A percentile compares a stretch with the other conserved stretches of the same genome.
phyloP scores from a whole-genome alignment of 2,113 vertebrate species.

The Garra rufa region DNA sequence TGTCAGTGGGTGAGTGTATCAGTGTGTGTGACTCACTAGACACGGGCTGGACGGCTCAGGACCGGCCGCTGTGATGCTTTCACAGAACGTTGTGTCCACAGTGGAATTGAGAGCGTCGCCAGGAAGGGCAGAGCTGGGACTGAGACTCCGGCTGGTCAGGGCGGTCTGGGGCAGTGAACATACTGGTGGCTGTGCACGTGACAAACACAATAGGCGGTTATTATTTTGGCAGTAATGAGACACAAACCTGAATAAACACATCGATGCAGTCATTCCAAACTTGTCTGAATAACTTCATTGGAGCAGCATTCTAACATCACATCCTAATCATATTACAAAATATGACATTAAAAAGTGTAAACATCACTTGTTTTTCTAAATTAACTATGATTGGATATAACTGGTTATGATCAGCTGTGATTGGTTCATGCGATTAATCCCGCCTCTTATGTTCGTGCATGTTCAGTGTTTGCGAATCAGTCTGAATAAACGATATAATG shows the following conservation, averaged over 20 bases:
- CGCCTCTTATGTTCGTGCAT: too few species aligned
- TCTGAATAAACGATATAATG: too few species aligned
- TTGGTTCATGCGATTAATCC: too few species aligned
- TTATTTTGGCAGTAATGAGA: not conserved
- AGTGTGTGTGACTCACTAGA: slow-evolving; percentile 64
- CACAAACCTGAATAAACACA: not conserved
- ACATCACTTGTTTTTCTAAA: too few species aligned
- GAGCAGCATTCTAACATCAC: not conserved
- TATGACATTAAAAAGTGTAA: too few species aligned
- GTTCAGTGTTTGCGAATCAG: too few species aligned
- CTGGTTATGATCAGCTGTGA: too few species aligned
- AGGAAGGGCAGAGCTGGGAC: slow-evolving; percentile 88
- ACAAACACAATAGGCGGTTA: slow-evolving; percentile 17
- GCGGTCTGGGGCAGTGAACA: slow-evolving; percentile 84
- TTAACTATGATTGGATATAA: too few species aligned
- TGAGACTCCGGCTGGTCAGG: slow-evolving; percentile 81
- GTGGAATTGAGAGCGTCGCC: slow-evolving; percentile 90
- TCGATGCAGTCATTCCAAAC: too few species aligned
- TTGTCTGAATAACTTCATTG: not conserved
- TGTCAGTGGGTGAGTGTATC: not conserved
- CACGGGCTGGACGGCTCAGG: slow-evolving; percentile 70
- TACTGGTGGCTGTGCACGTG: slow-evolving; percentile 73
- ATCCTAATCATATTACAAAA: too few species aligned
- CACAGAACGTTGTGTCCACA: slow-evolving; percentile 79
- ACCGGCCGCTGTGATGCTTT: slow-evolving; percentile 68